These are phyloP conservation scores for Alloscopus bannaensis DNA, from an alignment of 2,888 invertebrate species.

Conservation along the genomic window DNA sequence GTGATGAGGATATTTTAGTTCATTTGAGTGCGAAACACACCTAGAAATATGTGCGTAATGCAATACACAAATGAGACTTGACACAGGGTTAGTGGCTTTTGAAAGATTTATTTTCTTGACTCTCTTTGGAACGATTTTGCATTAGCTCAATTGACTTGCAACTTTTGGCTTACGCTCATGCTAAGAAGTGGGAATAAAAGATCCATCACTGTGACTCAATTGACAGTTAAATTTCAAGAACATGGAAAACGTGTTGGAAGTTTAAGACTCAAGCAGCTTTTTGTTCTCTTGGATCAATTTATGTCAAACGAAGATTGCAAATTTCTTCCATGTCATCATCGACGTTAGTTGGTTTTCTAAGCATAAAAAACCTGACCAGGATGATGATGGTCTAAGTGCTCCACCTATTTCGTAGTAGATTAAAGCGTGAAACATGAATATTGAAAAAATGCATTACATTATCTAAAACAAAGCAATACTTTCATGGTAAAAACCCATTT, in stretches of 20 bases:
- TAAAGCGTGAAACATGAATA: not conserved
- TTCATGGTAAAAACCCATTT: not conserved
- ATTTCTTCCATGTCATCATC: not conserved
- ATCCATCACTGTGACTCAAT: not conserved
- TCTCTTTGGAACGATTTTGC: too few species aligned
- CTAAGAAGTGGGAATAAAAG: not conserved
- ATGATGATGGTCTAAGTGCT: not conserved
- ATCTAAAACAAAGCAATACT: not conserved
- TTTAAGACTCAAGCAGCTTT: conserved; percentile 20
- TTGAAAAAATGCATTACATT: too few species aligned
- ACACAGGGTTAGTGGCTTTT: not conserved
- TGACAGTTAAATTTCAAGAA: conserved; percentile 42
- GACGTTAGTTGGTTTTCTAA: not conserved
- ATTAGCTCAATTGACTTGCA: too few species aligned
- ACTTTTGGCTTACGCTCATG: too few species aligned
- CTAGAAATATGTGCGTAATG: not conserved
- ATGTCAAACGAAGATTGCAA: conserved; percentile 40
- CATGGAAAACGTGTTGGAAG: conserved; percentile 48
- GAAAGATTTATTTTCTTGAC: too few species aligned
- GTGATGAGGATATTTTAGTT: too few species aligned
- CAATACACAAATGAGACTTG: not conserved
- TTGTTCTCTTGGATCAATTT: conserved; percentile 32
- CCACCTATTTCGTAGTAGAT: not conserved
- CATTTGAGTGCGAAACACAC: too few species aligned
- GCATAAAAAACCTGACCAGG: not conserved